Conservation (phyloP, 1,140 invertebrate genomes). For the Drosophila kikkawai region DNA sequence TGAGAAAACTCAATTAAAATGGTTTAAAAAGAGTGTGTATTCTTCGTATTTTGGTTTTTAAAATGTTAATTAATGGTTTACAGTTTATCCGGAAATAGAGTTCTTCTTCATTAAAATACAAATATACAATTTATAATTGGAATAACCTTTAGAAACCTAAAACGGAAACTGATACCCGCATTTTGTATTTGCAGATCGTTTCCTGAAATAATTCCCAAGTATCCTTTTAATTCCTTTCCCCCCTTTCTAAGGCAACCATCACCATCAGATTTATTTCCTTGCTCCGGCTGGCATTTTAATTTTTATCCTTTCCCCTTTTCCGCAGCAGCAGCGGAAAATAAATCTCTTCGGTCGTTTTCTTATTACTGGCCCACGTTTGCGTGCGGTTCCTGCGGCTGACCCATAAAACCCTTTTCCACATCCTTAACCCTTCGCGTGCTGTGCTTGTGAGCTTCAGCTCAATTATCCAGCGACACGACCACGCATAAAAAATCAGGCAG, state of each 20-base stretch:
- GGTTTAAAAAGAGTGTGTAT: too few species aligned
- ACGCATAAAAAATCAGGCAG: conserved; percentile 52
- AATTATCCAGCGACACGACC: conserved; percentile 71
- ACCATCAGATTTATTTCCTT: conserved; percentile 20
- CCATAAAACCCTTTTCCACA: conserved; percentile 54
- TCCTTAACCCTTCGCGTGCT: conserved; percentile 43
- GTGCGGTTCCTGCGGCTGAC: conserved; percentile 51
- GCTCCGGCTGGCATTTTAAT: conserved; percentile 47
- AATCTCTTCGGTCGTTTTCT: conserved; percentile 44
- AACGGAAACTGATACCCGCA: conserved; percentile 3
- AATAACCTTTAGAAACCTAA: neutral
- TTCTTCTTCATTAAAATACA: too few species aligned
- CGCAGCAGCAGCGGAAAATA: conserved; percentile 13
- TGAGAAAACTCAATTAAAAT: conserved; percentile 1
- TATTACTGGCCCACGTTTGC: conserved; percentile 50
- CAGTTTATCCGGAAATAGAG: neutral
- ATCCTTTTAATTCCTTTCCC: conserved; percentile 27
- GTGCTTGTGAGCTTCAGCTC: conserved; percentile 50
- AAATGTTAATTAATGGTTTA: too few species aligned
- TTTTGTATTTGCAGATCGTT: conserved; percentile 14
- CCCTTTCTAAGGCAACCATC: neutral
- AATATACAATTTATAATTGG: neutral
- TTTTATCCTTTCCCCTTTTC: conserved; percentile 34
- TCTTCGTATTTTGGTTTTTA: too few species aligned
- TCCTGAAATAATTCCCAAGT: conserved; percentile 16